Base-by-base conservation (phyloP, 2,797 vertebrate genomes). In the Enteromius treurensis region DNA sequence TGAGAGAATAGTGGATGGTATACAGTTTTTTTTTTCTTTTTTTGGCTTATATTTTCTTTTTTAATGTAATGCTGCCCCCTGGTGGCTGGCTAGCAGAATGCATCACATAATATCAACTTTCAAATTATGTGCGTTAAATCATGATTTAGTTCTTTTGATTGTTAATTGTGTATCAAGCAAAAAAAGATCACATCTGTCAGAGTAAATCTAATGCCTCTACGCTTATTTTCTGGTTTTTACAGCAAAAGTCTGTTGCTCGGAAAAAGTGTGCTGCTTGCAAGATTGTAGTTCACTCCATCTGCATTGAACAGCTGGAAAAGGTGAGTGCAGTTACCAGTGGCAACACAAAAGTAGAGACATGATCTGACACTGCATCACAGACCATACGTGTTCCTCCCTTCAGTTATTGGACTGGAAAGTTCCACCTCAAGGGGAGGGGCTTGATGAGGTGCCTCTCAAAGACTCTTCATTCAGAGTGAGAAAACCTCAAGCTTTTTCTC, bases 221-320 rank as follows among this genome's bases (percentile, higher is more conserved):
- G 11, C 42, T 34, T 55, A 8, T 34, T 75, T 55, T 70, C 26
- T 53, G 7, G 23, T 45, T 80, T 70, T 67, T 21, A 78, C 84
- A 97, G 96, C 97, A 98, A 95, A 99, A 97, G 88, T 97, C 97
- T 4, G 93, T 96, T 62, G 94, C 96, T 60, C 95, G 97, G 68
- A 96, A 94, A 87, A 99, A 98, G 89, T 99, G 97, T 84, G 97
- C 96, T 2, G 97, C 97, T 79, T 99, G 97, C 90, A 98, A 97
- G 93, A 99, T 99, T 0, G 95, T 98, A 1, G 97, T 97, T 86
- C 97, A 99, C 87, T 96, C 95, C 0, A 90, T 95, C 86, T 99
- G 97, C 87, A 97, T 98, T 0, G 96, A 97, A 76, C 96, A 97
- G 84, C 94, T 99, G 86, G 97, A 98, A 87, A 98, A 98, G 95